Percentiles rank a stretch among this genome's conserved stretches.
phyloP scores from a whole-genome alignment of 2,797 vertebrate species.

The Accipiter badius region DNA sequence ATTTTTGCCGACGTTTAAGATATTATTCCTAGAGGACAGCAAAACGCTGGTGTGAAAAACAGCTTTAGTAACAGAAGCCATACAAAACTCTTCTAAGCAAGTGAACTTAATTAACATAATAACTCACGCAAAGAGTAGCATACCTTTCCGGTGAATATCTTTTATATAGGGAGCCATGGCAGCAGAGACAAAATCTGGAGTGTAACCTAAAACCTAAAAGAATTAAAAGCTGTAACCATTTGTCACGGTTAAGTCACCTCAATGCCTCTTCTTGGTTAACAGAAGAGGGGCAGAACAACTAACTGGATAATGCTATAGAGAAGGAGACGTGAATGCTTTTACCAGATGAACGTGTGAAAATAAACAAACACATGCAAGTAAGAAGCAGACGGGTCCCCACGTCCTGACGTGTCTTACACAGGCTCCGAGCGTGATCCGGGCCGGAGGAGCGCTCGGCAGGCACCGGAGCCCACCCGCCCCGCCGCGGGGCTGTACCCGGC shows the following conservation, averaged over 20 bases:
- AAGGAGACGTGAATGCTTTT: fast-evolving
- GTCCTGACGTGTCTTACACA: fast-evolving
- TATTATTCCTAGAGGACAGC: background rate
- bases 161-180: slow-evolving; percentile 83
- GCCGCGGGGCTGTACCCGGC: background rate
- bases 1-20: background rate
- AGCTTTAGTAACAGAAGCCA: background rate
- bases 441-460: background rate
- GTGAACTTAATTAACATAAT: background rate
- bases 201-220: slow-evolving; percentile 80
- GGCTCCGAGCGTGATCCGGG: fast-evolving
- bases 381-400: fast-evolving
- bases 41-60: fast-evolving
- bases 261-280: background rate
- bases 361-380: fast-evolving
- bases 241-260: background rate
- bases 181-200: slow-evolving; percentile 83
- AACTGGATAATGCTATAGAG: fast-evolving
- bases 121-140: background rate
- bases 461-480: fast-evolving
- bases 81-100: background rate
- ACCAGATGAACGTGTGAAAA: background rate
- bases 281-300: background rate
- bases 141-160: slow-evolving; percentile 86
- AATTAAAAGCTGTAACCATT: background rate